Evolutionary conservation across 2,888 invertebrate species (phyloP), one percentile per base, ranked within the genome.

Genomic region (Eristalinus aeneus): DNA sequence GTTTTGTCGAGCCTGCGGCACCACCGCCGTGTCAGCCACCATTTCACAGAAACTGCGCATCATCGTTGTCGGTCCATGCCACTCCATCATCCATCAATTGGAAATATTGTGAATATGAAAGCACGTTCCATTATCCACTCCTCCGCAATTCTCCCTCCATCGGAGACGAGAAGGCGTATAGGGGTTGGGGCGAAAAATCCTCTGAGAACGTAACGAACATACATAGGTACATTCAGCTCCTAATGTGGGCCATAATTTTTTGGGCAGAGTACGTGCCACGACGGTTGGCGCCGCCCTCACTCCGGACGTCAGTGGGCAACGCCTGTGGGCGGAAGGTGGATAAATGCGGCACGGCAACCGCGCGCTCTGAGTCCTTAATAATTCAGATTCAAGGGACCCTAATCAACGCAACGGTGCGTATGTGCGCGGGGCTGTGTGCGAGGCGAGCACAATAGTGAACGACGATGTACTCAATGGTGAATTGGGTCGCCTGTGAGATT

Each of bases 171-270:
- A 16, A 16, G 46, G 5, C 8, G 46, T n/a, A n/a, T n/a, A 16
- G 8, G n/a, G 27, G 5, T 27, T 27, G 27, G n/a, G n/a, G 12
- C 64, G 53, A 34, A 74, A 56, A 63, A 58, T 74, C 58, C 58
- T 58, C 31, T n/a, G 32, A 27, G 69, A 69, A 77, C 56, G 63
- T 77, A 64, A 56, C 69, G 77, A 64, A 71, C 71, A 71, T 54
- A 71, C 71, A 71, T 54, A 77, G 69, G 65, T 71, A 46, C 46
- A 16, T 79, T 79, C 54, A 16, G 75, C 54, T 75, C 16, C 75
- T 75, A 84, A 84, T 83, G 79, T 75, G 71, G 78, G 67, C 46
- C 74, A 78, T 77, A 65, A 74, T 67, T 72, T 61, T 56, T 32
- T 61, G 67, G 54, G 46, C 56, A 69, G 71, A 79, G 79, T 65